Percentiles rank a stretch among this genome's conserved stretches.
Evolutionary conservation across 2,888 invertebrate genomes (phyloP).

Genomic region (Ectemnius cavifrons): DNA sequence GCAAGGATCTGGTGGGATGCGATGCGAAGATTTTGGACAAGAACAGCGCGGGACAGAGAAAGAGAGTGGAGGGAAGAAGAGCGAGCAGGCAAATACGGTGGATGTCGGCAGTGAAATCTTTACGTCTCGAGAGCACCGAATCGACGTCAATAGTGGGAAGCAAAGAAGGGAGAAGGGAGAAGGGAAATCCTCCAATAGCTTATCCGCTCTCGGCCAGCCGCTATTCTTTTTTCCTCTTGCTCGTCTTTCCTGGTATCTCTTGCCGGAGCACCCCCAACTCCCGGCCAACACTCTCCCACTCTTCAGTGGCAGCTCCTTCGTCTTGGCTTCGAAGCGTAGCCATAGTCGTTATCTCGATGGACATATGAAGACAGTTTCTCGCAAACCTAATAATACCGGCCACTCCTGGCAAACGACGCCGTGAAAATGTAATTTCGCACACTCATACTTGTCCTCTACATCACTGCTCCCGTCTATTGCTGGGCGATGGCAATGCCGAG

Average conservation of each 20-base stretch:
- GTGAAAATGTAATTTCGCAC: constrained; percentile 75
- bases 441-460: constrained; percentile 56
- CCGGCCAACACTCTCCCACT: constrained; percentile 22
- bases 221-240: constrained; percentile 40
- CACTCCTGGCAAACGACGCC: constrained; percentile 75
- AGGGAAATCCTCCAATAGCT: constrained; percentile 66
- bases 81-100: not conserved
- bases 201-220: constrained; percentile 64
- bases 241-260: constrained; percentile 25
- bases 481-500: constrained; percentile 49
- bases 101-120: constrained; percentile 40
- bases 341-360: constrained; percentile 59
- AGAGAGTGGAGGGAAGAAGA: not conserved
- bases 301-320: constrained; percentile 20
- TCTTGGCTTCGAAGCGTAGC: constrained; percentile 15
- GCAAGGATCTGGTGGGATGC: not conserved
- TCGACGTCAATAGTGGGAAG: constrained; percentile 57
- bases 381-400: constrained; percentile 75
- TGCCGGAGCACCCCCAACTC: constrained; percentile 3
- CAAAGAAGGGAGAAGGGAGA: constrained; percentile 48
- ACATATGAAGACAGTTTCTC: constrained; percentile 70
- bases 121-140: constrained; percentile 53
- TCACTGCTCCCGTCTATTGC: constrained; percentile 54
- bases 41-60: not conserved
- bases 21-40: not conserved